Base-by-base conservation (phyloP, 2,888 invertebrate species). In the Drosophila parthenogenetica region DNA sequence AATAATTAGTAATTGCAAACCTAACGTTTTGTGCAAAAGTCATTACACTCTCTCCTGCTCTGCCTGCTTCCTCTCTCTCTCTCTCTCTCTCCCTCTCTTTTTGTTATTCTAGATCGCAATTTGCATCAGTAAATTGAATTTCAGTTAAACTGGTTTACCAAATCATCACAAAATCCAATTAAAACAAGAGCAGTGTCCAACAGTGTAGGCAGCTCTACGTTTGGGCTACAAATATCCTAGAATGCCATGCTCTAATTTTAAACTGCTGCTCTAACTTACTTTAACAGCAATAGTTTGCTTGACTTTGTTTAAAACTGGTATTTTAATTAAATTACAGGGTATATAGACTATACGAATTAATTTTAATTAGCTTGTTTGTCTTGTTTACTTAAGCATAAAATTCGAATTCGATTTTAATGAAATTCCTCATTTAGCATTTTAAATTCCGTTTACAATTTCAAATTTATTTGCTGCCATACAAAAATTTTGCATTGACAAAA, bases 121-220 rank as follows among this genome's bases (percentile, higher is more conserved):
- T 62, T 58, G 57, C 46, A 59, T 58, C 14, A 22, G 14, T 25
- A 59, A 35, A 63, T 25, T 22, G 4, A 55, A 55, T 29, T 35
- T 45, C n/a, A 46, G 10, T 1, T 2, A 50, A 69, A 69, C 76
- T 50, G 67, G 71, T 71, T 75, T 59, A 17, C n/a, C 13, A 25
- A 14, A 29, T 48, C 11, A 16, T 16, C 16, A 32, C 45, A 46
- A n/a, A 7, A 22, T 45, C 19, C 11, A 37, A 37, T 46, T 14
- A 11, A 43, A 22, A 45, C 17, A 37, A 40, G 32, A 49, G 39
- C 46, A 39, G 22, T 13, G 7, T 3, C 0, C 5, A 4, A 37
- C 17, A 46, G 10, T 37, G 1, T 25, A 39, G 46, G 2, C 17
- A 17, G 5, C 13, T 17, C 35, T 29, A 13, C 16, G 10, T 10